These are phyloP conservation scores for Nasonovia ribisnigri DNA, from an alignment of 2,888 invertebrate genomes.

Conservation along the genomic window DNA sequence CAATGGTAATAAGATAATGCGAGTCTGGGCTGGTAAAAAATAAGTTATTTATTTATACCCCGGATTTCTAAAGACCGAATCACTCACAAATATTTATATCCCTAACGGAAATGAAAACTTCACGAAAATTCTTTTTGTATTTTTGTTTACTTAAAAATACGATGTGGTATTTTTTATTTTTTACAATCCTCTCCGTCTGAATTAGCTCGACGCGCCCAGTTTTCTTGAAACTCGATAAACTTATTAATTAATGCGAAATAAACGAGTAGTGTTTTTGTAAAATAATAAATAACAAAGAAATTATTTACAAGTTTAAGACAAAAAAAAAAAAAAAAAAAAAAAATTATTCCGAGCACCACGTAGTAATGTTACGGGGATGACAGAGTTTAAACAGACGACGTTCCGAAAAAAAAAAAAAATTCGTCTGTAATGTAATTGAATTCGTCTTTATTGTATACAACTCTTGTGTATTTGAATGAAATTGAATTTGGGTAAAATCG, in stretches of 20 bases:
- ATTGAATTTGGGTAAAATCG: conserved; percentile 33
- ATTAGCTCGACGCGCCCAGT: not conserved
- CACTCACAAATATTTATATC: conserved; percentile 34
- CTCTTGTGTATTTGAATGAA: conserved; percentile 4
- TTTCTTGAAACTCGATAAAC: conserved; percentile 38
- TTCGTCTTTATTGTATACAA: conserved; percentile 39
- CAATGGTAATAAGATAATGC: not conserved
- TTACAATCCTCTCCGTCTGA: not conserved
- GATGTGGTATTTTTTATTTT: not conserved
- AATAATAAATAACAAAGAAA: conserved; percentile 39
- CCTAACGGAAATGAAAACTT: conserved; percentile 42
- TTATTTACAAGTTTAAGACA: conserved; percentile 38
- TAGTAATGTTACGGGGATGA: not conserved
- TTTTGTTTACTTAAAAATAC: conserved; percentile 22
- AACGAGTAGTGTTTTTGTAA: conserved; percentile 26
- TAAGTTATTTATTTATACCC: not conserved
- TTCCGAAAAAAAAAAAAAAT: conserved; percentile 24
- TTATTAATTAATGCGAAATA: conserved; percentile 49
- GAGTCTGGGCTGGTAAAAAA: conserved; percentile 21
- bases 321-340: not conserved
- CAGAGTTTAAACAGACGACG: conserved; percentile 19
- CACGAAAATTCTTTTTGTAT: conserved; percentile 5
- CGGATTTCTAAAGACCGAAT: not conserved
- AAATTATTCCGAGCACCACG: not conserved
- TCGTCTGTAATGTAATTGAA: conserved; percentile 46